A percentile compares a stretch with the other conserved stretches of the same genome.
These are phyloP conservation scores for Tachina fera DNA, from an alignment of 2,888 invertebrate species.

Conservation along the genomic window DNA sequence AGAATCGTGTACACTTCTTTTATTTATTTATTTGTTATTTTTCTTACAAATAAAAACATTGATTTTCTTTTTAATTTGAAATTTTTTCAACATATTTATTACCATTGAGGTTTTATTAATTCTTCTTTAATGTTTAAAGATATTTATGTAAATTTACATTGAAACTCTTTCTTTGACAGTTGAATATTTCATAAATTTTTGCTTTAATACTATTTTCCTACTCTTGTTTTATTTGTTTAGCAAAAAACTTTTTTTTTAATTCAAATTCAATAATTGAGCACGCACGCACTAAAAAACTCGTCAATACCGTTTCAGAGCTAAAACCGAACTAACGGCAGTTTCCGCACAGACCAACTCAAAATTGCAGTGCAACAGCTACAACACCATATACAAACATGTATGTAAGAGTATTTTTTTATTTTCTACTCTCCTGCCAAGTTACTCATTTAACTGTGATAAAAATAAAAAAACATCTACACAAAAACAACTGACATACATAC, in stretches of 20 bases:
- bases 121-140: not conserved
- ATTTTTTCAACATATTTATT: slow-evolving; percentile 5
- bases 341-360: slow-evolving; percentile 70
- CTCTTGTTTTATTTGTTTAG: slow-evolving; percentile 50
- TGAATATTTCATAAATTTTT: slow-evolving; percentile 38
- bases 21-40: not conserved
- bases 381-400: slow-evolving; percentile 24
- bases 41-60: slow-evolving; percentile 2
- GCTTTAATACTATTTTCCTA: slow-evolving; percentile 59
- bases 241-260: slow-evolving; percentile 23
- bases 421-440: slow-evolving; percentile 59
- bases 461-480: slow-evolving; percentile 15
- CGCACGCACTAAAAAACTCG: slow-evolving; percentile 72
- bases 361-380: slow-evolving; percentile 69
- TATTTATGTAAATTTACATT: slow-evolving; percentile 30
- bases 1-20: not conserved
- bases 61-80: not conserved
- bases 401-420: not conserved
- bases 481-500: not conserved
- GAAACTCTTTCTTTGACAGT: slow-evolving; percentile 49
- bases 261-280: slow-evolving; percentile 32
- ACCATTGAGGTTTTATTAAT: not conserved
- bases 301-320: slow-evolving; percentile 81
- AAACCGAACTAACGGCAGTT: slow-evolving; percentile 80
- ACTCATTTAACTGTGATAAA: slow-evolving; percentile 43